A percentile compares a stretch with the other conserved stretches of the same genome.
Evolutionary conservation across 2,797 vertebrate genomes (phyloP).

Genomic region (Hephaestus fuliginosus): DNA sequence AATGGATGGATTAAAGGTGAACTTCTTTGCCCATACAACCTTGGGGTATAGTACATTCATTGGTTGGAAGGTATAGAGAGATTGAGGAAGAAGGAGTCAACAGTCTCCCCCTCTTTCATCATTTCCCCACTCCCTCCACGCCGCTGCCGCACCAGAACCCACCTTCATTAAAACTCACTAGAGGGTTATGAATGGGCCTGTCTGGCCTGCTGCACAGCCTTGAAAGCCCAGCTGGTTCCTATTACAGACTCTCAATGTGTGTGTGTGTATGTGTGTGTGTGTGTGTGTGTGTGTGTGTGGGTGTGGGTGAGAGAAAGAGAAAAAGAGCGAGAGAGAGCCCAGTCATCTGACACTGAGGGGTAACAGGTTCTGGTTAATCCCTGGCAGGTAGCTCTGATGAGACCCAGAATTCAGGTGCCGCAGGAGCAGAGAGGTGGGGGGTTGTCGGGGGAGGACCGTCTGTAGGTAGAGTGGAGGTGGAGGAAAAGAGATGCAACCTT

Average conservation of each 20-base stretch:
- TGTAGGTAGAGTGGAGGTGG: slow-evolving; percentile 28
- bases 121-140: slow-evolving; percentile 64
- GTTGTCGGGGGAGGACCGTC: not conserved
- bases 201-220: slow-evolving; percentile 81
- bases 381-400: slow-evolving; percentile 94
- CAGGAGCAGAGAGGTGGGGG: slow-evolving; percentile 38
- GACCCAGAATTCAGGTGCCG: slow-evolving; percentile 90
- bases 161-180: slow-evolving; percentile 87
- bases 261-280: slow-evolving; percentile 36
- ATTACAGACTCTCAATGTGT: slow-evolving; percentile 83
- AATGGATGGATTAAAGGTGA: slow-evolving; percentile 41
- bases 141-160: slow-evolving; percentile 73
- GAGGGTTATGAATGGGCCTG: slow-evolving; percentile 89
- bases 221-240: slow-evolving; percentile 92
- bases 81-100: slow-evolving; percentile 57
- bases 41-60: slow-evolving; percentile 46
- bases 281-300: slow-evolving; percentile 33
- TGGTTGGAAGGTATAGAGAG: slow-evolving; percentile 51
- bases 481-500: slow-evolving; percentile 19
- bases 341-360: slow-evolving; percentile 86
- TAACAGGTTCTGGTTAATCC: slow-evolving; percentile 89
- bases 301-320: slow-evolving; percentile 24
- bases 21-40: slow-evolving; percentile 26
- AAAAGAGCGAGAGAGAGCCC: slow-evolving; percentile 29
- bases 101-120: slow-evolving; percentile 63